phyloP scores from a whole-genome alignment of 1,140 invertebrate species.

The Hermetia illucens region DNA sequence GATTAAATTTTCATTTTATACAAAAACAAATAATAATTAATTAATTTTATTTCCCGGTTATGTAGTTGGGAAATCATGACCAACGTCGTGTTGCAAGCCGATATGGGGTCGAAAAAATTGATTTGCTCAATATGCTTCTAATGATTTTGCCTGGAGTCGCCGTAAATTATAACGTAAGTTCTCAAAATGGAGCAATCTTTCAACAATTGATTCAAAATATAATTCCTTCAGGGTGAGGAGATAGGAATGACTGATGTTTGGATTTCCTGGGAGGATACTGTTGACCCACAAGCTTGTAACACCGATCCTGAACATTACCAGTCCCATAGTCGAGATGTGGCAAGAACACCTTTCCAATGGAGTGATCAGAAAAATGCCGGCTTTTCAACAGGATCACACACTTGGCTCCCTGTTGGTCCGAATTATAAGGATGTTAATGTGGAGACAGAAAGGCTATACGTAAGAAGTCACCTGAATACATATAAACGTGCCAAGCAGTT shows the following conservation, averaged over 20 bases:
- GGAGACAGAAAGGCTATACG: background rate
- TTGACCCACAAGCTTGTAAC: conserved; percentile 37
- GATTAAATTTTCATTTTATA: too few relatives aligned
- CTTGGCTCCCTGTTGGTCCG: conserved; percentile 44
- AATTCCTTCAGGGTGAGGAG: conserved; percentile 55
- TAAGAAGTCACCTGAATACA: conserved; percentile 5
- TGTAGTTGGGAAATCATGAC: conserved; percentile 51
- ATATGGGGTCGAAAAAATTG: conserved; percentile 41
- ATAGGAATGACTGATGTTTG: conserved; percentile 50
- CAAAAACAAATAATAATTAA: too few relatives aligned
- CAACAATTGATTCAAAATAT: conserved; percentile 2
- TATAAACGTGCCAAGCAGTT: conserved; percentile 6
- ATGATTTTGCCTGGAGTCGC: conserved; percentile 56
- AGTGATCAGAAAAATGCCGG: conserved; percentile 43
- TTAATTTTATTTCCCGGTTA: too few relatives aligned
- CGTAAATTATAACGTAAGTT: conserved; percentile 52
- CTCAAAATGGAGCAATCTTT: too few relatives aligned
- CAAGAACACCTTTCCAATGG: conserved; percentile 61
- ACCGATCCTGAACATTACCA: conserved; percentile 29
- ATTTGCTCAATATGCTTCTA: conserved; percentile 51
- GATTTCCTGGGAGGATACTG: conserved; percentile 33
- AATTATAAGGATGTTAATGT: conserved; percentile 38
- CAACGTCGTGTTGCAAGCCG: conserved; percentile 40
- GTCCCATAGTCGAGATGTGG: conserved; percentile 40
- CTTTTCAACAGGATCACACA: conserved; percentile 33